Evolutionary conservation across 1,140 invertebrate species (phyloP), one percentile per base, ranked within the genome.

Genomic region (Neotoxoptera formosana): DNA sequence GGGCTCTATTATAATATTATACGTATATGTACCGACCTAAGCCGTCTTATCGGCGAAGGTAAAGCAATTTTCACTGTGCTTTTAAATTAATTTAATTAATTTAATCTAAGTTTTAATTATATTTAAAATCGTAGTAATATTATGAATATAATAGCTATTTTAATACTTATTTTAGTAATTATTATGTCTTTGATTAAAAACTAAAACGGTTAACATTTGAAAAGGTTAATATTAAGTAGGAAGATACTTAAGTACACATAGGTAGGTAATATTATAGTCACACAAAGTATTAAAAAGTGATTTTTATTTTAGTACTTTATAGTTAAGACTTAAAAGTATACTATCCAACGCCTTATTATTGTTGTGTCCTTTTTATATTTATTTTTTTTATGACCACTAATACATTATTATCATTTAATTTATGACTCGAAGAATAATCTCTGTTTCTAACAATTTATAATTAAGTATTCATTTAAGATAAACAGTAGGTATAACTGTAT

Each of bases 371-470:
- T n/a, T 76, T n/a, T 76, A n/a, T 17, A 76, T 76, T n/a, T 20
- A 76, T 67, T 9, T 76, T 6, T 67, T 76, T 76, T 76, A 76
- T 17, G 4, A 21, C 30, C 60, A n/a, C 30, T 76, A 76, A 20
- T 76, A 76, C 60, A 76, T 76, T 76, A 76, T n/a, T 76, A 76
- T 76, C 17, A 76, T 76, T 76, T 76, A 76, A 76, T 76, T n/a
- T 76, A 76, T 17, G 60, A n/a, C 14, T 76, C 0, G n/a, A 7
- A n/a, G 60, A n/a, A 76, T 76, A 76, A 76, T 76, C 30, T 76
- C n/a, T 76, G n/a, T n/a, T 76, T 76, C 30, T 17, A n/a, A 76
- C 60, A n/a, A 17, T 76, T 76, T 76, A 3, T 76, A n/a, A 76
- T 76, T 76, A n/a, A 76, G 30, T 76, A 76, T 76, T 76, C 14